Base-by-base conservation (phyloP, 2,113 vertebrate species). In the Electrona antarctica region DNA sequence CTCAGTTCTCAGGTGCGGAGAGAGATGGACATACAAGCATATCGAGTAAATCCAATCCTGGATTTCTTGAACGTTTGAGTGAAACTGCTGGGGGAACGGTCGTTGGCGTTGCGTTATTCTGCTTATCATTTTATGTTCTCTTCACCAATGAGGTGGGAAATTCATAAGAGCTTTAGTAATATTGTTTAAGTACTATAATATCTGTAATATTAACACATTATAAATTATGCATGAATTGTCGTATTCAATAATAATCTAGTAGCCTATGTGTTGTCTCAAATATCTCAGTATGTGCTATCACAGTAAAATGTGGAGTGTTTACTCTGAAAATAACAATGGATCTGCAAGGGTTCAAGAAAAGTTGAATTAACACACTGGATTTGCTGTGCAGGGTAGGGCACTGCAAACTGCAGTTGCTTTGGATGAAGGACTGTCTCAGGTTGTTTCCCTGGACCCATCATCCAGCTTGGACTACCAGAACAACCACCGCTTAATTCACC, bases 101-200 rank as follows among this genome's bases (percentile, higher is more conserved):
- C 46, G 60, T 96, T 56, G 98, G 98, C 1, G 79, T 97, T 0
- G 81, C 83, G 46, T 81, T 96, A 9, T 97, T 98, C 76, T 88
- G 93, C 55, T 81, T 97, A 7, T 96, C 97, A 2, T 93, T 99
- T 80, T 97, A 98, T 68, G 52, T 99, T 64, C 94, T 99, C 66
- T 98, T 99, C 78, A 97, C 95, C 66, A 99, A 99, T 56, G 98
- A 99, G 95, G 98, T 98, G 87, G 69, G 75, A 11, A 11, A 50
- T 11, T 13, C 50, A 9, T 1, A 4, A n/a, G 9, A 11, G 9
- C 45, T 60, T 29, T 11, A 13, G 4, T 0, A 2, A 0, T 7
- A 8, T 8, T 21, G 8, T 28, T 21, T 41, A 41, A 41, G 33
- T 41, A 41, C 33, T 41, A 41, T 41, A 41, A 4, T 41, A 41